Evolutionary conservation across 2,113 vertebrate species (phyloP), one percentile per base, ranked within the genome.

Genomic region (Centropus unirufus): DNA sequence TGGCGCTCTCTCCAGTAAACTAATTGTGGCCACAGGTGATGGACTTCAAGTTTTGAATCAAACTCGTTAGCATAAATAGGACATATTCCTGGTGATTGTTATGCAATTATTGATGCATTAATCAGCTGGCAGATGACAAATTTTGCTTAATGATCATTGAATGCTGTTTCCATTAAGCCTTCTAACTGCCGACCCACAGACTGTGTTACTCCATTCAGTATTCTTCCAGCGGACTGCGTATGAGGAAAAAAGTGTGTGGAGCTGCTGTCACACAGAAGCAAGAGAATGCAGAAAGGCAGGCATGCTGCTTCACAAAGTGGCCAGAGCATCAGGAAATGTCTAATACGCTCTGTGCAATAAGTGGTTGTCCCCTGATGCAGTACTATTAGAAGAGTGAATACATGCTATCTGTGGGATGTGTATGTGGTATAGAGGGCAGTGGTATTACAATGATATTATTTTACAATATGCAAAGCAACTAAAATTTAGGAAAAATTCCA

Each of bases 111-210:
- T 39, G 55, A 69, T 79, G 70, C 36, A 46, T 89, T 82, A 82
- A 89, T 87, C 66, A 91, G 39, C 58, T 94, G 84, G 55, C 47
- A 92, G 95, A 83, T 42, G 46, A 67, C 59, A 77, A 34, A 46
- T 73, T 78, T 83, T 90, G 47, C 89, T 64, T 67, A 74, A 83
- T 24, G 26, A 55, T 66, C 74, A 46, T 32, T 69, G 55, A 55
- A 76, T 47, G 11, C 46, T 87, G 23, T 16, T 87, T 89, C 88
- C 77, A 21, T n/a, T 66, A 46, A 88, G 73, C 63, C n/a, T 73
- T 69, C 49, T 89, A 47, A 69, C 63, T 89, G 61, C 83, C 10
- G 5, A 46, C 57, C 54, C 63, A 26, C 49, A 72, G 59, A 40
- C 44, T 85, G 27, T 59, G 59, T 86, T 83, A 55, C 59, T 79